Evolutionary conservation across 37 sponge, comb jelly and placozoan genomes (phyloP).

Genomic region (Cladorhizidae sp.): DNA sequence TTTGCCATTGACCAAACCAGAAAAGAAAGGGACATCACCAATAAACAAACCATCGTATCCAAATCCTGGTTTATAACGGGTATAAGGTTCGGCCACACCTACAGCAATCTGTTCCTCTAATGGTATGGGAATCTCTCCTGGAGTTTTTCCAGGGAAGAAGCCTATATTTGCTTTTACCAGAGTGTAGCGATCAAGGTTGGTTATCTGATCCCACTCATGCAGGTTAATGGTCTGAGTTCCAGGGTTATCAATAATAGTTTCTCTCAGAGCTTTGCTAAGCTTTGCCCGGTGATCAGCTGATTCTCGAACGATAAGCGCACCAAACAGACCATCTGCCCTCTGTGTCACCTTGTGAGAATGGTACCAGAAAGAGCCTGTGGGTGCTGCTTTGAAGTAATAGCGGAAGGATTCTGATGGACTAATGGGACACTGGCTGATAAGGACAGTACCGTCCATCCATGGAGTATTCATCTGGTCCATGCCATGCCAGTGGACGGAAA

Average conservation of each 20-base stretch:
- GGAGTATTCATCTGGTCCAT: slow-evolving; percentile 68
- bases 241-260: slow-evolving; percentile 42
- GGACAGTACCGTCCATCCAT: slow-evolving; percentile 80
- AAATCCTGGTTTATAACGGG: not conserved
- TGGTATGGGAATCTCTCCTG: slow-evolving; percentile 33
- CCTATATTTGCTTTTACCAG: slow-evolving; percentile 18
- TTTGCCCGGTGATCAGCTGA: not conserved
- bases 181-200: slow-evolving; percentile 37
- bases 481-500: slow-evolving; percentile 88
- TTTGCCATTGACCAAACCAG: slow-evolving; percentile 77
- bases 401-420: slow-evolving; percentile 47
- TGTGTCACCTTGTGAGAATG: slow-evolving; percentile 76
- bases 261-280: not conserved
- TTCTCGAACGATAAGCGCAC: slow-evolving; percentile 67
- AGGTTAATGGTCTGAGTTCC: slow-evolving; percentile 54
- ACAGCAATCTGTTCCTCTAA: slow-evolving; percentile 15
- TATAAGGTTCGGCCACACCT: slow-evolving; percentile 11
- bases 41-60: slow-evolving; percentile 47
- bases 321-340: slow-evolving; percentile 66
- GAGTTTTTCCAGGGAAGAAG: slow-evolving; percentile 15
- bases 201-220: slow-evolving; percentile 51
- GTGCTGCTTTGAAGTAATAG: slow-evolving; percentile 56
- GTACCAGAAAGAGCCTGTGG: slow-evolving; percentile 86
- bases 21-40: slow-evolving; percentile 55
- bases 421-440: slow-evolving; percentile 84